Evolutionary conservation across 2,113 vertebrate genomes (phyloP).

Genomic region (Sebastes schlegelii): DNA sequence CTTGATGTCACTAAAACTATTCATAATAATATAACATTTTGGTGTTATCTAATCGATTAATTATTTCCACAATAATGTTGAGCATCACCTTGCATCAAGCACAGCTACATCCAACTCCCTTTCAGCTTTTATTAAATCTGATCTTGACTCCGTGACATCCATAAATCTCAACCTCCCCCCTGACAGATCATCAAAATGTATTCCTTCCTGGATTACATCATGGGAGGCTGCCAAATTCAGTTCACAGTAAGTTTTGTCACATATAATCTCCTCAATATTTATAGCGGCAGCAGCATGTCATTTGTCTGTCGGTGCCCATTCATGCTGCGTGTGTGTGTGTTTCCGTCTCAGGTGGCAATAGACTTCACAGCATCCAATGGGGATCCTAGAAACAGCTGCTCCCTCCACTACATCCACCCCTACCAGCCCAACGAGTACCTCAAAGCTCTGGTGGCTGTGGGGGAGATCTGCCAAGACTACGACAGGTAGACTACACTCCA

Average conservation of each 20-base stretch:
- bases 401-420: constrained; percentile 98
- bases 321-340: constrained; percentile 31
- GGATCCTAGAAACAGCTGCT: constrained; percentile 98
- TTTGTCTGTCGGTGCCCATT: constrained; percentile 9
- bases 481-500: constrained; percentile 89
- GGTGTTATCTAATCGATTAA: background rate
- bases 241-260: constrained; percentile 92
- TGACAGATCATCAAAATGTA: constrained; percentile 99
- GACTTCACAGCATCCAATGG: constrained; percentile 99
- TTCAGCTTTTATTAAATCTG: background rate
- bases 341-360: constrained; percentile 92
- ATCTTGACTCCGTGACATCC: constrained; percentile 9
- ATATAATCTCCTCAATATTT: constrained; percentile 35
- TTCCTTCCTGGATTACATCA: constrained; percentile 99
- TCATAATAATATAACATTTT: background rate
- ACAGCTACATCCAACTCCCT: background rate
- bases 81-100: background rate
- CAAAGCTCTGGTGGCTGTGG: constrained; percentile 97
- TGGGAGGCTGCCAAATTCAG: constrained; percentile 99
- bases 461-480: constrained; percentile 99
- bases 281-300: constrained; percentile 33
- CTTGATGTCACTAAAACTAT: background rate
- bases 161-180: constrained; percentile 41
- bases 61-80: background rate
- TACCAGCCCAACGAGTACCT: constrained; percentile 99